Base-by-base conservation (phyloP, 2,888 invertebrate species). In the Callinectes sapidus region DNA sequence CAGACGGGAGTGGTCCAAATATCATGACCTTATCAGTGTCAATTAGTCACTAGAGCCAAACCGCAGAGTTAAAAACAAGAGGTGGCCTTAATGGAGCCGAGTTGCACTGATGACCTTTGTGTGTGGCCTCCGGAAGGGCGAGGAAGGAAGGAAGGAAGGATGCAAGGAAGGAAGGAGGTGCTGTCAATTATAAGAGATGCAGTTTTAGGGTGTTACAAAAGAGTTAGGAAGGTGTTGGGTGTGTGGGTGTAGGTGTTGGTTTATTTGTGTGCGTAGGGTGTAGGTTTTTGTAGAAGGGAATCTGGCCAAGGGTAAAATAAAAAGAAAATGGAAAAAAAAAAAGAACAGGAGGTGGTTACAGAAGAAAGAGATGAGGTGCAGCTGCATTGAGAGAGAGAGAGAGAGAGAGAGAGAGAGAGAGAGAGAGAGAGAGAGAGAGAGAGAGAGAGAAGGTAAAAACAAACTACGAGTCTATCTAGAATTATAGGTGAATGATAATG, bases 1-100 rank as follows among this genome's bases (percentile, higher is more conserved):
- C 54, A 87, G 48, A n/a, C 23, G 6, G 8, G 48, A 42, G 48
- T 77, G 71, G 77, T 77, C 71, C 77, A 89, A 89, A 89, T 89
- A 89, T 32, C 89, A 89, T 77, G 89, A 77, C 89, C 89, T 89
- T 89, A 89, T 89, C 89, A 89, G 42, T 23, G 77, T 42, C 71
- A 77, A 77, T 89, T 89, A 71, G 71, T 89, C 89, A 77, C 89
- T 13, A n/a, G 42, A 42, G 48, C 42, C 18, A 61, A 66, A 39
- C 35, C 14, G 32, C 39, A 23, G 77, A 66, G 32, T 66, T 90
- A 71, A 81, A 81, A 81, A 81, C 81, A 81, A 35, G 32, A 81
- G 81, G 48, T 89, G 89, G 28, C 16, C 61, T 89, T 89, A 32
- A 39, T 89, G 18, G 32, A 16, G 35, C 35, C 35, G 16, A 2